Conservation (phyloP, 1,140 invertebrate genomes). For the Daktulosphaira vitifoliae region DNA sequence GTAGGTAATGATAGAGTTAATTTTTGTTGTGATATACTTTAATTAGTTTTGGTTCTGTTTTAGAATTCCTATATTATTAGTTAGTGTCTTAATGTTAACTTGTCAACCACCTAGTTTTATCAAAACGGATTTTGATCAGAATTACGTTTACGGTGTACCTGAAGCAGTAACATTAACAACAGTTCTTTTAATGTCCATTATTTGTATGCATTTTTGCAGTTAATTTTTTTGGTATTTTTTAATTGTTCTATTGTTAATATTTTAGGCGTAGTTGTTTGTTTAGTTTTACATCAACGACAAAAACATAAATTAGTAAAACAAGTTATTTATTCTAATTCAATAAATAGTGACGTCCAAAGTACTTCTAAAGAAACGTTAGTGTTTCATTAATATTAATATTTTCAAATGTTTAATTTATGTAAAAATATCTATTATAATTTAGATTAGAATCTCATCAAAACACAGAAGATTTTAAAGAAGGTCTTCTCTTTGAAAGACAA, state of each 20-base stretch:
- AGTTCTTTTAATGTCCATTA: slow-evolving; percentile 56
- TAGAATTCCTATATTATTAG: slow-evolving; percentile 50
- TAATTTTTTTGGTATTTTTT: too few relatives aligned
- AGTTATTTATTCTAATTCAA: background rate
- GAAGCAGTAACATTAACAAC: slow-evolving; percentile 61
- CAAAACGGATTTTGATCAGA: slow-evolving; percentile 49
- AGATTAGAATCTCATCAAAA: slow-evolving; percentile 14
- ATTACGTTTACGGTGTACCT: slow-evolving; percentile 67
- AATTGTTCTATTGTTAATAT: slow-evolving; percentile 20
- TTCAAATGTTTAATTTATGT: background rate
- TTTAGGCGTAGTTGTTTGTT: slow-evolving; percentile 37
- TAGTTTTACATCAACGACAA: slow-evolving; percentile 33
- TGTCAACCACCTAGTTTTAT: slow-evolving; percentile 40
- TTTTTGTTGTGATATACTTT: too few relatives aligned
- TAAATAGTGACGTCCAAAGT: slow-evolving; percentile 5
- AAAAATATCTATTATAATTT: background rate
- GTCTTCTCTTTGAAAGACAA: background rate
- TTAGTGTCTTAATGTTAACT: slow-evolving; percentile 49
- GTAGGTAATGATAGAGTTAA: too few relatives aligned
- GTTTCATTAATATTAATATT: background rate
- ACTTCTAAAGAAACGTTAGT: slow-evolving; percentile 19
- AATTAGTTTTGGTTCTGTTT: slow-evolving; percentile 38
- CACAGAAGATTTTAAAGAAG: slow-evolving; percentile 19
- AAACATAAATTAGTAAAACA: slow-evolving; percentile 3
- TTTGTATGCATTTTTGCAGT: slow-evolving; percentile 47